Evolutionary conservation across 2,797 vertebrate species (phyloP).

Genomic region (Diceros bicornis): DNA sequence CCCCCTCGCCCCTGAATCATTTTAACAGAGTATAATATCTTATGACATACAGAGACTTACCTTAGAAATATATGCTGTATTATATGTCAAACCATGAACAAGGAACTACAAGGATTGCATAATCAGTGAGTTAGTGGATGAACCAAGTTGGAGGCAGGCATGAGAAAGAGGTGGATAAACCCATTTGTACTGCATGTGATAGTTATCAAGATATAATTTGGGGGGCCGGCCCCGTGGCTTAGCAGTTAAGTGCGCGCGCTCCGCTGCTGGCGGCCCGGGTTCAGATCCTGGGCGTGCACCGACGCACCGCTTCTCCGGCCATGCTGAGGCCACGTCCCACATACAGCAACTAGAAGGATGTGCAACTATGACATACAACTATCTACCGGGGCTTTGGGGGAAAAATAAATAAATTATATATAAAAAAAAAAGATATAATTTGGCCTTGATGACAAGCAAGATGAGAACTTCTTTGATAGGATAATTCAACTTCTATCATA

Average conservation of each 20-base stretch:
- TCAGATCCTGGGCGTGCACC: too few relatives aligned
- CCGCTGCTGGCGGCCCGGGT: too few relatives aligned
- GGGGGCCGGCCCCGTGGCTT: too few relatives aligned
- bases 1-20: not conserved
- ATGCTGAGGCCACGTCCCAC: too few relatives aligned
- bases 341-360: too few relatives aligned
- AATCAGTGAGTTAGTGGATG: not conserved
- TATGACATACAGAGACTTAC: not conserved
- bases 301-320: too few relatives aligned
- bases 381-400: too few relatives aligned
- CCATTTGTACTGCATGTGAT: not conserved
- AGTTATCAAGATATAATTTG: not conserved
- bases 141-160: not conserved
- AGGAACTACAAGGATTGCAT: not conserved
- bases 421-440: not conserved
- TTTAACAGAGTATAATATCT: not conserved
- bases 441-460: not conserved
- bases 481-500: not conserved
- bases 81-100: not conserved
- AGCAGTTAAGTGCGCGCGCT: too few relatives aligned
- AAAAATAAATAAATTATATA: too few relatives aligned
- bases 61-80: not conserved
- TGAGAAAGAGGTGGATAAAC: not conserved
- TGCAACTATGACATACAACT: too few relatives aligned
- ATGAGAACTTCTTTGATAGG: not conserved